These are phyloP conservation scores for Rhinolophus sinicus DNA, from an alignment of 2,113 vertebrate species.

Conservation along the genomic window DNA sequence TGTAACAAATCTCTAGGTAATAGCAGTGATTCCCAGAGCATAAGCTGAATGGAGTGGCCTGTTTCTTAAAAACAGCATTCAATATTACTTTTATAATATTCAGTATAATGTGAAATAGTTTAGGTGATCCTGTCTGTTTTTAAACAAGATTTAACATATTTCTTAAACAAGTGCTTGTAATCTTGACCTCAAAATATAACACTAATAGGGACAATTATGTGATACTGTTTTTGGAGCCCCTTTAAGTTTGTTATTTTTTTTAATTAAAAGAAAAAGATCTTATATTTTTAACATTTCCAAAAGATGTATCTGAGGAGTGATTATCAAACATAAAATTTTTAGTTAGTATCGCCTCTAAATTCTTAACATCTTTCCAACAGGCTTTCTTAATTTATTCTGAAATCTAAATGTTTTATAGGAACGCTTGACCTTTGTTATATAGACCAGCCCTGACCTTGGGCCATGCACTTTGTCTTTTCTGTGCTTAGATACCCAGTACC, in stretches of 20 bases:
- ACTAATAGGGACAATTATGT: neutral
- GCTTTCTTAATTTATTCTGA: neutral
- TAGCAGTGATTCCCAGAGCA: slow-evolving; percentile 28
- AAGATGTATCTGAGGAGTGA: neutral
- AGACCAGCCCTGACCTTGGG: neutral
- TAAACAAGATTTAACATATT: slow-evolving; percentile 29
- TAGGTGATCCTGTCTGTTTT: neutral
- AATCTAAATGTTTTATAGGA: neutral
- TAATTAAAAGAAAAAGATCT: neutral
- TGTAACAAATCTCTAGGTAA: neutral
- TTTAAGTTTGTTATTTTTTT: neutral
- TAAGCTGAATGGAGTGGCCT: neutral
- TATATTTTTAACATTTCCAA: slow-evolving; percentile 23
- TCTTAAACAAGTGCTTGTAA: neutral
- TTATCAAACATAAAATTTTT: neutral
- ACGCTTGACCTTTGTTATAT: neutral
- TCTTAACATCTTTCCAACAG: neutral
- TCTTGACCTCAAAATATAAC: neutral
- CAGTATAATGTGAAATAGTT: slow-evolving; percentile 14
- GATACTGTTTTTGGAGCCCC: neutral
- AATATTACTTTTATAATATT: neutral
- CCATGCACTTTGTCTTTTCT: neutral
- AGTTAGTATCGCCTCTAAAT: neutral
- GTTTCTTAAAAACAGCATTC: slow-evolving; percentile 17
- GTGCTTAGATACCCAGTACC: slow-evolving; percentile 93